Evolutionary conservation across 2,113 vertebrate genomes (phyloP).

Genomic region (Serilophus lunatus): DNA sequence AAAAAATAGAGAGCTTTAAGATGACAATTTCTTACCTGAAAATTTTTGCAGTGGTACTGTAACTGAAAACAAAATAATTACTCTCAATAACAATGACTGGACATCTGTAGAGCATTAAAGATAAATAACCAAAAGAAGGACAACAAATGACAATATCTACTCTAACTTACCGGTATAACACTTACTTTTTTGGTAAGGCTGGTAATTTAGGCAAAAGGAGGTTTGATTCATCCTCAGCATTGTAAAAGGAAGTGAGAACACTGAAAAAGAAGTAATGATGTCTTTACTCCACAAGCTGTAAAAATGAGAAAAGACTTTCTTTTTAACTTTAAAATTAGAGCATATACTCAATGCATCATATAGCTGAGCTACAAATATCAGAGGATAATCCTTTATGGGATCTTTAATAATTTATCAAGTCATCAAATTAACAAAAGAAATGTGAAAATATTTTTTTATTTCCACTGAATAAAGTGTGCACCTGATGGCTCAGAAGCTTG

Average conservation of each 20-base stretch:
- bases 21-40: constrained; percentile 83
- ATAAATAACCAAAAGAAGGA: not conserved
- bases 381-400: not conserved
- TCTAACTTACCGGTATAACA: not conserved
- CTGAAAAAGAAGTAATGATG: constrained; percentile 61
- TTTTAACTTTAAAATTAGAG: not conserved
- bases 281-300: not conserved
- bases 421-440: not conserved
- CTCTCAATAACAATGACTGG: not conserved
- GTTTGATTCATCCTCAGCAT: constrained; percentile 91
- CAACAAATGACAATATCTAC: not conserved
- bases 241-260: constrained; percentile 86
- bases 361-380: not conserved
- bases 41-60: constrained; percentile 93
- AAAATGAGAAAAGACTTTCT: not conserved
- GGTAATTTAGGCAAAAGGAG: constrained; percentile 92
- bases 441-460: not conserved
- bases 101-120: not conserved
- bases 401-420: not conserved
- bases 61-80: constrained; percentile 74
- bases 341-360: not conserved
- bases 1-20: not conserved
- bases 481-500: not conserved
- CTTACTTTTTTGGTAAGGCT: constrained; percentile 92
- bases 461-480: not conserved